A percentile compares a stretch with the other conserved stretches of the same genome.
phyloP scores from a whole-genome alignment of 2,888 invertebrate species.

The Tipula helvola region DNA sequence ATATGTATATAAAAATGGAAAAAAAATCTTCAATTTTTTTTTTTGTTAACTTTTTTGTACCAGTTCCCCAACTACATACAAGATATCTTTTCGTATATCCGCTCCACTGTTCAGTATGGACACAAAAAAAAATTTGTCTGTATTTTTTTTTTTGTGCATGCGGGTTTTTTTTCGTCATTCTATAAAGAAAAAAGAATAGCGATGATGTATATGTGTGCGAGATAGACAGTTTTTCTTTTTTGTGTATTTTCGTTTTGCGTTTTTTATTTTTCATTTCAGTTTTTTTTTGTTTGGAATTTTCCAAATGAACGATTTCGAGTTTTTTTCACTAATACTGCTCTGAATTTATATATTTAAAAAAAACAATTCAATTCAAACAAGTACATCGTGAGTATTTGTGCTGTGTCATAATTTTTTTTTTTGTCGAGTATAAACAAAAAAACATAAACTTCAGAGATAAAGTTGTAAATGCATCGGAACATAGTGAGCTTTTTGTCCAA shows the following conservation, averaged over 20 bases:
- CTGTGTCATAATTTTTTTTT: neutral
- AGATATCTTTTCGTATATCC: constrained; percentile 4
- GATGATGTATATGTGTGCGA: constrained; percentile 6
- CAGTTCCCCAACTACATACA: constrained; percentile 4
- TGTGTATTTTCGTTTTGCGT: constrained; percentile 9
- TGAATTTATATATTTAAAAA: neutral
- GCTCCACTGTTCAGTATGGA: constrained; percentile 4
- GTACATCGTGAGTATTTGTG: constrained; percentile 4
- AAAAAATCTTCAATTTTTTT: neutral
- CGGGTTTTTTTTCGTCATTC: neutral
- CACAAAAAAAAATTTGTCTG: neutral
- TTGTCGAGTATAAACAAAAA: neutral
- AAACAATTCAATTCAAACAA: neutral
- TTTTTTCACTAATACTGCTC: constrained; percentile 4
- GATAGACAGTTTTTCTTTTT: constrained; percentile 8
- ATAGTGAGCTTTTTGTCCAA: neutral
- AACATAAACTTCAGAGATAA: neutral
- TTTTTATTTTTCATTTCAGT: constrained; percentile 5
- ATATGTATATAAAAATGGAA: neutral
- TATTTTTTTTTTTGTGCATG: constrained; percentile 4
- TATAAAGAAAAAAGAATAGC: constrained; percentile 4
- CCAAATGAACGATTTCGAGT: constrained; percentile 9
- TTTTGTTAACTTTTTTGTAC: neutral
- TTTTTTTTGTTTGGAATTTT: constrained; percentile 8
- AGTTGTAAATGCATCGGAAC: neutral